A percentile compares a stretch with the other conserved stretches of the same genome.
phyloP scores from a whole-genome alignment of 2,888 invertebrate species.

The Hypomecis atomaria region DNA sequence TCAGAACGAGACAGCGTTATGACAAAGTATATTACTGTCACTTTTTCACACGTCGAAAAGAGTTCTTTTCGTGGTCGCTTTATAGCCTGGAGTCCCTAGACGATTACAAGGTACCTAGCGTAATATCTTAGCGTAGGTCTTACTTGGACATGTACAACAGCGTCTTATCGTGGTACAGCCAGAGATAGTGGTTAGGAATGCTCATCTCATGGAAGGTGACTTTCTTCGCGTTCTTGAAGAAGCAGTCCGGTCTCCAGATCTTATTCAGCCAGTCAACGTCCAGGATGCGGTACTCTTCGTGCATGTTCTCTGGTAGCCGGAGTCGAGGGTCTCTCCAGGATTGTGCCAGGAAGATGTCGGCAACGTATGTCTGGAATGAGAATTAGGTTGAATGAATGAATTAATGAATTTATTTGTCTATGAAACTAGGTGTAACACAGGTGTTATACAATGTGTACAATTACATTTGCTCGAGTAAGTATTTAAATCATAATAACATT shows the following conservation, averaged over 20 bases:
- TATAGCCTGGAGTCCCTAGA: too few species aligned
- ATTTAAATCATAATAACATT: too few species aligned
- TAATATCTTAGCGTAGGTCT: too few species aligned
- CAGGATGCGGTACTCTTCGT: constrained; percentile 94
- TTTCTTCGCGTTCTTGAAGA: constrained; percentile 97
- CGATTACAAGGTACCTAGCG: too few species aligned
- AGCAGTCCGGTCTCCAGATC: constrained; percentile 97
- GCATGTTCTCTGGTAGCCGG: constrained; percentile 96
- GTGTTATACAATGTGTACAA: too few species aligned
- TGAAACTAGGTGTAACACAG: too few species aligned
- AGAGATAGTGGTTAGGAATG: constrained; percentile 96
- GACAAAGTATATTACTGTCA: too few species aligned
- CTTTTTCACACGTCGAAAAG: too few species aligned
- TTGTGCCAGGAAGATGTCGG: constrained; percentile 96
- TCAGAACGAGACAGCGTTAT: too few species aligned
- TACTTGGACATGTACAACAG: constrained; percentile 96
- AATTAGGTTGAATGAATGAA: not conserved
- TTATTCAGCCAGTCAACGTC: constrained; percentile 95
- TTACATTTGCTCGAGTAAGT: too few species aligned
- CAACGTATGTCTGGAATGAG: constrained; percentile 92
- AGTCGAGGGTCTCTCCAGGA: constrained; percentile 96
- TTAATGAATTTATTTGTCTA: too few species aligned
- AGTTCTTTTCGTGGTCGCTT: too few species aligned
- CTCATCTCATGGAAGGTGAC: constrained; percentile 98
- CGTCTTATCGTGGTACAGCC: constrained; percentile 96